These are phyloP conservation scores for Mobula hypostoma DNA, from an alignment of 2,113 vertebrate species.

Conservation along the genomic window DNA sequence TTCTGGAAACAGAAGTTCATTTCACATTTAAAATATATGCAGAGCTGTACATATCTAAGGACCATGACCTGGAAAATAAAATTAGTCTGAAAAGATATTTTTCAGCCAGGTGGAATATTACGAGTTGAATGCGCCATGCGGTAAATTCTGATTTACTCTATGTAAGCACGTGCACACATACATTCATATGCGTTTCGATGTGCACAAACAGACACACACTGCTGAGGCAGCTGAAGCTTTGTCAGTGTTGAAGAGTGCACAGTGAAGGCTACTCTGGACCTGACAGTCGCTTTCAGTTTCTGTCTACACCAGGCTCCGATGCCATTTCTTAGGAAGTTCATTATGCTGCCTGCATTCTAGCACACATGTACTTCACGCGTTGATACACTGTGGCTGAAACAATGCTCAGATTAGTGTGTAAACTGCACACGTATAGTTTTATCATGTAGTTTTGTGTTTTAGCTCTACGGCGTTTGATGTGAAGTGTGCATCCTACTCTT, in stretches of 20 bases:
- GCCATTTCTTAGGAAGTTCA: background rate
- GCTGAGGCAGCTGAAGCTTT: background rate
- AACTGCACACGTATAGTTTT: background rate
- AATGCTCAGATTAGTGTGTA: background rate
- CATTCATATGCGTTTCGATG: no score
- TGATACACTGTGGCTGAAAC: background rate
- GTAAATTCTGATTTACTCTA: no score
- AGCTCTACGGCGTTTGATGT: background rate
- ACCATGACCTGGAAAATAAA: no score
- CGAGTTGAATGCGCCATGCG: no score
- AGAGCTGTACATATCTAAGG: no score
- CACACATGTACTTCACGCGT: background rate
- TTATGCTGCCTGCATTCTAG: background rate
- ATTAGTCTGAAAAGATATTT: no score
- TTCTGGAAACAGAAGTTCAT: no score
- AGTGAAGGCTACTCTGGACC: background rate
- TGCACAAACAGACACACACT: background rate
- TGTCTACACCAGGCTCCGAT: background rate
- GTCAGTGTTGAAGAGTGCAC: background rate
- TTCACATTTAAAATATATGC: no score
- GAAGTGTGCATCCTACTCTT: background rate
- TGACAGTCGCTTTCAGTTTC: slow-evolving; percentile 3
- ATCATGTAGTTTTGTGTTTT: background rate
- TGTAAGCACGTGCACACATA: background rate
- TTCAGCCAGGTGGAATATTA: no score